A percentile compares a stretch with the other conserved stretches of the same genome.
Evolutionary conservation across 2,888 invertebrate genomes (phyloP).

Genomic region (Caenorhabditis sp.): DNA sequence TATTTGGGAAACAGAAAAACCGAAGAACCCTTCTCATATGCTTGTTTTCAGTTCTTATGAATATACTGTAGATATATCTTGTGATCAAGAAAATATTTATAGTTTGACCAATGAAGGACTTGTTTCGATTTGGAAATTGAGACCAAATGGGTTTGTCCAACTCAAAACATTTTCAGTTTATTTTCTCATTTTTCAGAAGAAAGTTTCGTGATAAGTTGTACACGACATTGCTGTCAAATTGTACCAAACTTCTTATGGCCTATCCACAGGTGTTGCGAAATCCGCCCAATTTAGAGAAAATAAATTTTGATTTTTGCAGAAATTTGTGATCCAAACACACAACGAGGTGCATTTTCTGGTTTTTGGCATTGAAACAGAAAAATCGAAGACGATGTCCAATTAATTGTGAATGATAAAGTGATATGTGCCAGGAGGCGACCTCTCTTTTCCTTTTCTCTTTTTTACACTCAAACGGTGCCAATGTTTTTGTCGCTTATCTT

Average conservation of each 20-base stretch:
- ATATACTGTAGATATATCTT: conserved; percentile 39
- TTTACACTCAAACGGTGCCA: conserved; percentile 7
- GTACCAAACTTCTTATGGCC: conserved; percentile 26
- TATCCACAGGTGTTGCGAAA: conserved; percentile 21
- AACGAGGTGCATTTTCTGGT: conserved; percentile 32
- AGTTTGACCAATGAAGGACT: conserved; percentile 49
- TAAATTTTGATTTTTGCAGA: conserved; percentile 10
- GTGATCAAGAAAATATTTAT: conserved; percentile 27
- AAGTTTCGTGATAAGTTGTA: conserved; percentile 40
- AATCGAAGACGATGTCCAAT: not conserved
- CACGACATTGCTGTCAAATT: conserved; percentile 32
- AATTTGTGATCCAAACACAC: conserved; percentile 41
- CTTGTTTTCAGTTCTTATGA: conserved; percentile 29
- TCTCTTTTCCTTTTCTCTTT: not conserved
- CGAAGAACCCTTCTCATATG: conserved; percentile 21
- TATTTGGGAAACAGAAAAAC: conserved; percentile 26
- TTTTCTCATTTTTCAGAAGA: conserved; percentile 23
- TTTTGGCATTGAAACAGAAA: conserved; percentile 22
- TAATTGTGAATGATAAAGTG: conserved; percentile 1
- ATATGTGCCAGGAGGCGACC: not conserved
- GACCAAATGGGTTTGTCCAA: conserved; percentile 42
- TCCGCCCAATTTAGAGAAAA: not conserved
- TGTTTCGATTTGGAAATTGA: conserved; percentile 52
- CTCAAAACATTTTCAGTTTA: too few relatives aligned
- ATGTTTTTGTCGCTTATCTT: not conserved